Evolutionary conservation across 2,797 vertebrate genomes (phyloP).

Genomic region (Leontopithecus rosalia): DNA sequence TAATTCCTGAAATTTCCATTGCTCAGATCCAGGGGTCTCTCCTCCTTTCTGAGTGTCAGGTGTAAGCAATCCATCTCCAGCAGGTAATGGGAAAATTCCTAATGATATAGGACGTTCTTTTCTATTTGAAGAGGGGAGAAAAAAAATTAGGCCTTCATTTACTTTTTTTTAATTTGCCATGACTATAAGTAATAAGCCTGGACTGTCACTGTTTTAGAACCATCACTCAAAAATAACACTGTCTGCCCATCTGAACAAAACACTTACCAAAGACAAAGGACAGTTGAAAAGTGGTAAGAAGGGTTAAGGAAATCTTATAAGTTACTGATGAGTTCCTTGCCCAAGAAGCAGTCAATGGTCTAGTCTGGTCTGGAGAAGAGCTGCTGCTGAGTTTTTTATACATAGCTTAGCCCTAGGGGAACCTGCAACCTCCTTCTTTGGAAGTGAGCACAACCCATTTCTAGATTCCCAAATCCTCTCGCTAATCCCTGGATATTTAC

Average conservation of each 20-base stretch:
- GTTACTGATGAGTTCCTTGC: not conserved
- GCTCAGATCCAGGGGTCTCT: constrained; percentile 91
- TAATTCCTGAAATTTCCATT: constrained; percentile 94
- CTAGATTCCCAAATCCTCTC: not conserved
- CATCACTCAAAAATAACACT: constrained; percentile 18
- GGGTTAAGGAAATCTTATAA: not conserved
- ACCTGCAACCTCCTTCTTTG: not conserved
- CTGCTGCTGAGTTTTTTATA: not conserved
- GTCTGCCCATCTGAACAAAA: not conserved
- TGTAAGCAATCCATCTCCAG: constrained; percentile 89
- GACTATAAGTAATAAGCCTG: not conserved
- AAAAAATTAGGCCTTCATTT: constrained; percentile 51
- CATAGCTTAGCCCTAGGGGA: not conserved
- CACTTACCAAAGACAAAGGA: not conserved
- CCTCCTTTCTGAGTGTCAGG: constrained; percentile 90
- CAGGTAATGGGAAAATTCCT: constrained; percentile 93
- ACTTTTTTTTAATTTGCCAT: constrained; percentile 27
- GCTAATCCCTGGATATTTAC: not conserved
- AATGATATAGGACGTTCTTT: constrained; percentile 96
- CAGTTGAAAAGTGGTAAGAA: not conserved
- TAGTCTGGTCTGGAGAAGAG: not conserved
- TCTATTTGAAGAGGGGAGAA: constrained; percentile 82
- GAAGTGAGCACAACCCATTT: not conserved
- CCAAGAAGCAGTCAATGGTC: not conserved
- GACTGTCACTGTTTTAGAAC: not conserved